Evolutionary conservation across 2,797 vertebrate species (phyloP), one percentile per base, ranked within the genome.

Genomic region (Chelon auratus): DNA sequence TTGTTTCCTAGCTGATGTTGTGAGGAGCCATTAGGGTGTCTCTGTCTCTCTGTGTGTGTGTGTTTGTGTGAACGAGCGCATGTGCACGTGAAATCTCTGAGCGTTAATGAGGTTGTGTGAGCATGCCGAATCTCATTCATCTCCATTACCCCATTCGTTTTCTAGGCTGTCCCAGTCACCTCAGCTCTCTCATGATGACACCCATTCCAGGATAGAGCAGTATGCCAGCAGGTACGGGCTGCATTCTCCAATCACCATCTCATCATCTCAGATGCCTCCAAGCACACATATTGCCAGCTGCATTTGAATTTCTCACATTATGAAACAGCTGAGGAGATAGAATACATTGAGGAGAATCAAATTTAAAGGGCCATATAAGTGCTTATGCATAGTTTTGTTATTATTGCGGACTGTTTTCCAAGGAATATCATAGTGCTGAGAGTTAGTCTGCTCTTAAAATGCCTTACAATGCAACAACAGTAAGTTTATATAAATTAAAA

Each of bases 191-290:
- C 97, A 99, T 69, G 97, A 99, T 64, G 97, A 99, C 89, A 99
- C 97, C 70, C 97, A 99, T 93, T 97, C 97, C 85, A 94, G 96
- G 91, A 99, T 99, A 95, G 98, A 98, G 82, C 97, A 99, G 66
- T 99, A 96, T 48, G 97, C 98, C 87, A 98, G 93, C 83, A 97
- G 97, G 97, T 99, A 95, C 11, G 82, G 80, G 42, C 62, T 39
- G 22, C 75, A 62, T 64, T 53, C 69, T 54, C 45, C 68, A 24
- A 6, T 68, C 82, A 70, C 69, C 77, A 69, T 70, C 36, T 17
- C 73, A 55, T 72, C 77, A 47, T 66, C 64, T 67, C 75, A 57
- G 48, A 48, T 18, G 40, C 43, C 68, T 52, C 52, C 18, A 12
- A 12, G 43, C 55, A 43, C 5, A 65, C 33, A 30, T 10, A 9